Conservation (phyloP, 2,113 vertebrate species). For the Elachura formosa region DNA sequence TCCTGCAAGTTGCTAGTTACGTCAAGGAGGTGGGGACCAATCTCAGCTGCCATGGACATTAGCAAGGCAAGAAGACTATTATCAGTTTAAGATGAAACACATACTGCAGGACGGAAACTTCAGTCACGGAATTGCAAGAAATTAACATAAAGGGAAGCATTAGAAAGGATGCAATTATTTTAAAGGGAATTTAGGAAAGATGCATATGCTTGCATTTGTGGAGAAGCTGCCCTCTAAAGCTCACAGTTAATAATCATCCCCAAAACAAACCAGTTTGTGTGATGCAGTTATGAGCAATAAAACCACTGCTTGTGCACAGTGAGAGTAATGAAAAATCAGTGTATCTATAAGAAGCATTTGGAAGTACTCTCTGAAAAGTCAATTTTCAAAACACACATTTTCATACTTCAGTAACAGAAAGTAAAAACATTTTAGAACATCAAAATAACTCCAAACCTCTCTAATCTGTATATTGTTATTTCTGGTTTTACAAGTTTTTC, state of each 20-base stretch:
- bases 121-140: not conserved
- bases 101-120: not conserved
- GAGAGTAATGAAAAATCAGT: not conserved
- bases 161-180: not conserved
- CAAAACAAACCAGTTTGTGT: not conserved
- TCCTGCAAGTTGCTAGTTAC: not conserved
- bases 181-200: not conserved
- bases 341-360: not conserved
- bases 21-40: not conserved
- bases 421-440: not conserved
- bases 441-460: rapidly evolving
- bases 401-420: not conserved
- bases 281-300: not conserved
- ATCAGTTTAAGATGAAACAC: not conserved
- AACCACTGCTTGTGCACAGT: not conserved
- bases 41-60: not conserved
- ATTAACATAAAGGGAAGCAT: not conserved
- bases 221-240: not conserved
- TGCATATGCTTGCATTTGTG: not conserved
- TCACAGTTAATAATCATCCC: not conserved
- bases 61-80: not conserved
- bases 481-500: not conserved
- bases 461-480: not conserved
- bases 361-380: not conserved
- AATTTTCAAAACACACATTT: not conserved